Evolutionary conservation across 2,797 vertebrate genomes (phyloP), one percentile per base, ranked within the genome.

Genomic region (Phalloptychus januarius): DNA sequence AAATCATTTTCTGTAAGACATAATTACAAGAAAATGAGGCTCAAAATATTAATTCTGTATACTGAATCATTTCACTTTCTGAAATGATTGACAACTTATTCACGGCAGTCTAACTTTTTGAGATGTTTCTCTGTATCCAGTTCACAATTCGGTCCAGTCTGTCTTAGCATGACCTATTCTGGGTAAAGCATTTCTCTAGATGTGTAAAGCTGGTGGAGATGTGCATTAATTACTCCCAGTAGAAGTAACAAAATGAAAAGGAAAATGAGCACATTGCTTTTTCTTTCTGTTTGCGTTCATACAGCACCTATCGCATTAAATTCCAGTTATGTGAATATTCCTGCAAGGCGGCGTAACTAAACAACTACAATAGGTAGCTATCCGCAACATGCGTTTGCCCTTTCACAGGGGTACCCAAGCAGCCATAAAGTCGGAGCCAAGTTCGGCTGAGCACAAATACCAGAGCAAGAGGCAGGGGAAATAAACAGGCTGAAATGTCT

Each of bases 381-480:
- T 78, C 83, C 72, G 77, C 87, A 88, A 79, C 85, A 79, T 48
- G 77, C 79, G 74, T 71, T 82, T 91, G 82, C 84, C 85, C 91
- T 91, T 93, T 93, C 75, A 56, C 70, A 7, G 82, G 76, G 71
- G 83, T 44, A 77, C 71, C 81, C 80, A 76, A 86, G 73, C 84
- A 89, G 79, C 82, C 79, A 5, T 81, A 85, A 86, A 82, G 73
- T 80, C 0, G 1, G 2, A 79, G 72, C 84, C 84, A 86, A 82
- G 88, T 90, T 90, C 84, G 82, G 72, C 86, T 83, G 80, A 89
- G 84, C 81, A 81, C 86, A 90, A 90, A 90, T 85, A 85, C 80
- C 85, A 85, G 75, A 87, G 88, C 86, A 78, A 42, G 73, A 90
- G 65, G 81, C 86, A 56, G 72, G 86, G 85, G 89, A 86, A 88